A percentile compares a stretch with the other conserved stretches of the same genome.
phyloP scores from a whole-genome alignment of 2,113 vertebrate genomes.

The Hippoglossus stenolepis region DNA sequence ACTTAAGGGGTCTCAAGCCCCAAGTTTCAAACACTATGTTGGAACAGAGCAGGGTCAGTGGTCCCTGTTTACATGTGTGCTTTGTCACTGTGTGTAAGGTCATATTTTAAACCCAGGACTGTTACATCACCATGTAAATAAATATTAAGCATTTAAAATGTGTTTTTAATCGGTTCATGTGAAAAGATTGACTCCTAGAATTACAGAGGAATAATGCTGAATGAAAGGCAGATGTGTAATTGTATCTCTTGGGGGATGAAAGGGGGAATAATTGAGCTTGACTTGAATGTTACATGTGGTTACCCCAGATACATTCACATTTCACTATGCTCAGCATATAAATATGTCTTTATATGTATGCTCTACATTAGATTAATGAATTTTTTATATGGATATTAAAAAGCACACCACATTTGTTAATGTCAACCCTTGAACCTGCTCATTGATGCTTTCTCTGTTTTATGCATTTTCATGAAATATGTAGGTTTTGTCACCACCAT shows the following conservation, averaged over 20 bases:
- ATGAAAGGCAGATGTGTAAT: slow-evolving; percentile 10
- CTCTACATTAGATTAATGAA: too few relatives aligned
- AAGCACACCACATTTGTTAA: too few relatives aligned
- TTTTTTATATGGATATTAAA: too few relatives aligned
- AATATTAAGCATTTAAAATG: slow-evolving; percentile 39
- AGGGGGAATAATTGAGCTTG: not conserved
- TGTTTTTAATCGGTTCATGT: slow-evolving; percentile 34
- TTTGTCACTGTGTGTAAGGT: slow-evolving; percentile 29
- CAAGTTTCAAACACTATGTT: not conserved
- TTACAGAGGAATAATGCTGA: slow-evolving; percentile 49
- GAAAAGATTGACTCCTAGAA: slow-evolving; percentile 27
- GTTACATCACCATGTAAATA: slow-evolving; percentile 5
- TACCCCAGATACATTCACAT: too few relatives aligned
- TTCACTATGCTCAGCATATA: too few relatives aligned
- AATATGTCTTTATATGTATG: too few relatives aligned
- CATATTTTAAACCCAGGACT: slow-evolving; percentile 38
- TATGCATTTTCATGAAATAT: too few relatives aligned
- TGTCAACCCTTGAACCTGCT: too few relatives aligned
- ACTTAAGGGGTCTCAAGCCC: not conserved
- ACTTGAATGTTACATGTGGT: not conserved
- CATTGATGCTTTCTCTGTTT: too few relatives aligned
- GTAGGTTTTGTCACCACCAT: too few relatives aligned
- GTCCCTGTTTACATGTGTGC: not conserved
- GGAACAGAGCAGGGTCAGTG: not conserved
- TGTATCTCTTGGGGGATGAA: not conserved